Conservation (phyloP, 2,797 vertebrate genomes). For the Microcaecilia unicolor region DNA sequence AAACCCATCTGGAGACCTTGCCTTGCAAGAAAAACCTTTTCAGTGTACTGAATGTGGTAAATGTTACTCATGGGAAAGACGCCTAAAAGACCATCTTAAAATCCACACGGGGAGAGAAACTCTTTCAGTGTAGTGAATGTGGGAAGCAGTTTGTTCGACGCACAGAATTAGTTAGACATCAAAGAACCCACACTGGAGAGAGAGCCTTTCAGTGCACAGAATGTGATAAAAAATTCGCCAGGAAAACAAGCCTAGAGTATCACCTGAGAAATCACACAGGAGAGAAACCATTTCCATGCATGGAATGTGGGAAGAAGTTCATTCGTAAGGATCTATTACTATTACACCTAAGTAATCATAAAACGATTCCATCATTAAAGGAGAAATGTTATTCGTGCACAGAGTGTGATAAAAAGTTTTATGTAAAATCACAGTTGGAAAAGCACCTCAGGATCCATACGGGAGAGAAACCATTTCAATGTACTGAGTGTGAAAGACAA, state of each 20-base stretch:
- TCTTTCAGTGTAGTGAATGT: conserved; percentile 20
- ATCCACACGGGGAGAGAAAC: conserved; percentile 33
- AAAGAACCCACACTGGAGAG: conserved; percentile 33
- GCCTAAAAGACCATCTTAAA: conserved; percentile 29
- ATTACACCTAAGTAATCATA: not conserved
- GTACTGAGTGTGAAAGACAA: too few species aligned
- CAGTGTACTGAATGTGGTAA: conserved; percentile 31
- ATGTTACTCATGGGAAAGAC: conserved; percentile 35
- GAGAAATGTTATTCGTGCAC: too few species aligned
- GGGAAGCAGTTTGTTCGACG: conserved; percentile 34
- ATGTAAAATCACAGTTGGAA: too few species aligned
- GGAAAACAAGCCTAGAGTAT: conserved; percentile 32
- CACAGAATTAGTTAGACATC: conserved; percentile 23
- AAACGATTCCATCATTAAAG: too few species aligned
- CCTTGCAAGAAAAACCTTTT: conserved; percentile 34
- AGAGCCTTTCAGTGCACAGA: conserved; percentile 32
- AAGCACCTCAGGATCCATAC: too few species aligned
- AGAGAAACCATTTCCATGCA: conserved; percentile 15
- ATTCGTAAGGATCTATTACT: not conserved
- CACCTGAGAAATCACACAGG: conserved; percentile 36
- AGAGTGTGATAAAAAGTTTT: too few species aligned
- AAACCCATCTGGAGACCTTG: too few species aligned
- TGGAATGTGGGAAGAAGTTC: conserved; percentile 1
- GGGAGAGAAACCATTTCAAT: too few species aligned
- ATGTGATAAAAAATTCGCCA: conserved; percentile 36